These are phyloP conservation scores for Ascidia mentula DNA, from an alignment of 23 tunicate genomes.

Conservation along the genomic window DNA sequence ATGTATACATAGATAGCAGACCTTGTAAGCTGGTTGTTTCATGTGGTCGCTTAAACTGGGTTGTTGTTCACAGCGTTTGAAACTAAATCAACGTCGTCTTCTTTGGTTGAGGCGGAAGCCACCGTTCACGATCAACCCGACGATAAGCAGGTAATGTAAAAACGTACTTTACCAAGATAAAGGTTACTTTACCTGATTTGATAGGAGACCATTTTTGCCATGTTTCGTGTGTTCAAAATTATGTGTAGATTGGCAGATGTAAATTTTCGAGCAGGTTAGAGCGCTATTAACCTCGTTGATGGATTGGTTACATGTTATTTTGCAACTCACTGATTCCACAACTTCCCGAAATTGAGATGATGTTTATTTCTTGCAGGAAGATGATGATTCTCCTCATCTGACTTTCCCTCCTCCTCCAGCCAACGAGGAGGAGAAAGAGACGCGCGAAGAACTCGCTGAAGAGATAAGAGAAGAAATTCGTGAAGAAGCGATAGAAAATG, in stretches of 20 bases:
- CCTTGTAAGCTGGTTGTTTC: not conserved
- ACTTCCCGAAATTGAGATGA: no score
- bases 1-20: not conserved
- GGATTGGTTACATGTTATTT: no score
- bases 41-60: no score
- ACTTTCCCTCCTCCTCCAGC: slow-evolving; percentile 48
- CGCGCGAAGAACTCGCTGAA: slow-evolving; percentile 6
- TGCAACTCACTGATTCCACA: no score
- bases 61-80: not conserved
- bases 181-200: no score
- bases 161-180: no score
- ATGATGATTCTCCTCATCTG: slow-evolving; percentile 8
- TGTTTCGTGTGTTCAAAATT: no score
- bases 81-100: slow-evolving; percentile 39
- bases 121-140: slow-evolving; percentile 67
- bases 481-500: slow-evolving; percentile 2
- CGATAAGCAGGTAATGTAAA: slow-evolving; percentile 6
- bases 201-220: no score
- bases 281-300: no score
- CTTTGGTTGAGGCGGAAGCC: slow-evolving; percentile 67
- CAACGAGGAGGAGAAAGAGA: slow-evolving; percentile 16
- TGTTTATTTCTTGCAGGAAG: not conserved
- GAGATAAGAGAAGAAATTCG: slow-evolving; percentile 18
- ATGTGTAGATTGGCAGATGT: no score
- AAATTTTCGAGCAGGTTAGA: no score